These are phyloP conservation scores for Corydoras sp. DNA, from an alignment of 2,113 vertebrate species.

Conservation along the genomic window DNA sequence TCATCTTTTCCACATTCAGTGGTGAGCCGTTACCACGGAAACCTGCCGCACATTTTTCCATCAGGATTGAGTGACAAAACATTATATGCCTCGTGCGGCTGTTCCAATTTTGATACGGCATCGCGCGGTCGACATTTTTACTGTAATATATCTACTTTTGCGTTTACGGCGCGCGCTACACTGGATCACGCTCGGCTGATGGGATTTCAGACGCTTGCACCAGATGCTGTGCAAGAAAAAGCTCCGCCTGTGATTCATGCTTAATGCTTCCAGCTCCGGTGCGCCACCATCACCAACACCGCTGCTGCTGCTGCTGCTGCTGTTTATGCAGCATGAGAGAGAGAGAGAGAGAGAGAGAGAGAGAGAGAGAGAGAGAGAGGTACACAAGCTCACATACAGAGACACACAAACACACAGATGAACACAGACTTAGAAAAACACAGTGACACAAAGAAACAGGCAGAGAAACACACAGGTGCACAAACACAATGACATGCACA, in stretches of 20 bases:
- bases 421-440: too few species aligned
- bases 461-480: too few species aligned
- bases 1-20: background rate
- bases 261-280: slow-evolving; percentile 1
- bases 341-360: too few species aligned
- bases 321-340: slow-evolving; percentile 8
- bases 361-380: too few species aligned
- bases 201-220: slow-evolving; percentile 5
- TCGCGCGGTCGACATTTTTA: background rate
- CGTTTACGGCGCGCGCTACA: background rate
- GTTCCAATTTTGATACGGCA: background rate
- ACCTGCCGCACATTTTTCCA: background rate
- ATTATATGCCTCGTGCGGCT: slow-evolving; percentile 1
- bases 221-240: slow-evolving; percentile 14
- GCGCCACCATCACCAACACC: background rate
- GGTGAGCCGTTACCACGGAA: slow-evolving; percentile 12
- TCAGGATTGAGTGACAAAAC: slow-evolving; percentile 9
- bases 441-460: too few species aligned
- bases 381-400: too few species aligned
- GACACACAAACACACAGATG: too few species aligned
- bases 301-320: background rate
- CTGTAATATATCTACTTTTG: background rate
- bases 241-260: slow-evolving; percentile 16
- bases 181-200: background rate
- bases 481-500: background rate